Percentiles rank a stretch among this genome's conserved stretches.
phyloP scores from a whole-genome alignment of 2,113 vertebrate genomes.

The Halcyon senegalensis region DNA sequence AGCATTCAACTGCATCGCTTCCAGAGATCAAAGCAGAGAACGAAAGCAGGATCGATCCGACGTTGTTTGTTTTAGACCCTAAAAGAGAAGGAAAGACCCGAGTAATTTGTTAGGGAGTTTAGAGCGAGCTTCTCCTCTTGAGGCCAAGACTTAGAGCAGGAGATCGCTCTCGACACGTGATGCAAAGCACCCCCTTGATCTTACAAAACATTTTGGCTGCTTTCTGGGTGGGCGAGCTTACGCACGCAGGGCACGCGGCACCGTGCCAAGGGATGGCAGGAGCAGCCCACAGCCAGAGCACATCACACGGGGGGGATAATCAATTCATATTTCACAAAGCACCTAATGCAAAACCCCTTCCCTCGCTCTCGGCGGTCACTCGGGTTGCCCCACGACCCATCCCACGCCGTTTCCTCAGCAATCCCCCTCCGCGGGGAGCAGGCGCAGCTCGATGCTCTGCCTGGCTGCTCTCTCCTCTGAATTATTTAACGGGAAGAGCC shows the following conservation, averaged over 20 bases:
- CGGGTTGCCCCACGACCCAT: not conserved
- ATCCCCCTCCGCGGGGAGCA: not conserved
- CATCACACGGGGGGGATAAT: accelerated
- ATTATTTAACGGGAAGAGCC: not conserved
- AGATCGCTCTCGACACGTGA: accelerated
- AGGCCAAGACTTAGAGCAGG: not conserved
- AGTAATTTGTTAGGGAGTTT: not conserved
- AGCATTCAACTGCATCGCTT: not conserved
- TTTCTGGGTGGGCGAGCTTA: not conserved
- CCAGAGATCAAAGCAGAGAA: slow-evolving; percentile 24
- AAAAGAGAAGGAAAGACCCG: not conserved
- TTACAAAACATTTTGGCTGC: not conserved
- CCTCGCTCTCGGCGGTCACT: not conserved
- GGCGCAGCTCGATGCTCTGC: not conserved
- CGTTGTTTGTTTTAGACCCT: not conserved
- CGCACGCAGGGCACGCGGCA: accelerated
- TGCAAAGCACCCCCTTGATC: not conserved
- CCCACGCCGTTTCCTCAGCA: accelerated
- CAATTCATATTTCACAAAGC: not conserved
- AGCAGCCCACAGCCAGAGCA: not conserved
- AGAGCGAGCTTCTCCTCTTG: not conserved
- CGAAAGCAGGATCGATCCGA: not conserved
- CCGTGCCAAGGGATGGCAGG: not conserved
- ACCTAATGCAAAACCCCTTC: not conserved
- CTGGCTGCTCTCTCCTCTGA: not conserved